Base-by-base conservation (phyloP, 2,888 invertebrate species). In the Drosophila anceps region DNA sequence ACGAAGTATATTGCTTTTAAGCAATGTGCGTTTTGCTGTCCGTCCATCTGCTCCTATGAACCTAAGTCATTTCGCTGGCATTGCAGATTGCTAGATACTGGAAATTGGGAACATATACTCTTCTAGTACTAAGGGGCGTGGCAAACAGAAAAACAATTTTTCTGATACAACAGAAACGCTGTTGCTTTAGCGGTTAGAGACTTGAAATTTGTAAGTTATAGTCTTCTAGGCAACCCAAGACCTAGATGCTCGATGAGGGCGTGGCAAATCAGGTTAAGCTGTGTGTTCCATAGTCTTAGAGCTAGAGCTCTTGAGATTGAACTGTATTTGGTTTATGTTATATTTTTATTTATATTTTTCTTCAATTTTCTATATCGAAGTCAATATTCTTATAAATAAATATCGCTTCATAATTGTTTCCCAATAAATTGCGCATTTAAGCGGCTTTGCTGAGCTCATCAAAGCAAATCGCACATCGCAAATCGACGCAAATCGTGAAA, bases 391-490 rank as follows among this genome's bases (percentile, higher is more conserved):
- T 27, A 13, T 15, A 20, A 7, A 41, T 20, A 7, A 6, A 27
- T 29, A 41, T 12, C 5, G 51, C 31, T 18, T 33, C 4, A 20
- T 20, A 41, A 20, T 31, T 48, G 39, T 24, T 39, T 41, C 10
- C 53, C 46, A 48, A 65, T 24, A 43, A n/a, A 44, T 57, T 12
- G 9, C 13, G 15, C 9, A 15, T 24, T 24, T 20, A 0, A 18
- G 59, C 65, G 41, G 46, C 61, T 43, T 58, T n/a, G 12, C 37
- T 76, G 61, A 79, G 61, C 29, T 69, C 64, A 79, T 41, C 63
- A 63, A 41, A 54, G 54, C 54, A 41, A 48, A 18, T 64, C 31
- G 57, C 48, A 27, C 43, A 18, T 60, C 41, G 79, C 18, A 31
- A 44, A 50, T 1, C 31, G n/a, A 58, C 46, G 24, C 66, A 55